Conservation (phyloP, 2,797 vertebrate genomes). For the Avahi laniger region DNA sequence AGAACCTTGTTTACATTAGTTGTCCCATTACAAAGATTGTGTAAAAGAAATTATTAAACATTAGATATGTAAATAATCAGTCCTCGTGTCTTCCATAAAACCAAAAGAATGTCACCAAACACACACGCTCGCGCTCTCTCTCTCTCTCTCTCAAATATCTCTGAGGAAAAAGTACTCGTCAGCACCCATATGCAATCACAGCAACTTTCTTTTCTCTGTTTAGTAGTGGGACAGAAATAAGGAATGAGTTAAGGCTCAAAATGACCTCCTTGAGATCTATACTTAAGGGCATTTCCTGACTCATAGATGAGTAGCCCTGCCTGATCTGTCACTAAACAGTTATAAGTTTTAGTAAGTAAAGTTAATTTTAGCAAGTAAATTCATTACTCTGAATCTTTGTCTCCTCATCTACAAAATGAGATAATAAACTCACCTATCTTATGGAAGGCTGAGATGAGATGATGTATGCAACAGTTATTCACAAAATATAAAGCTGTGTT, state of each 20-base stretch:
- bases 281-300: neutral
- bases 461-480: neutral
- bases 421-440: neutral
- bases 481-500: conserved; percentile 2
- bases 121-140: neutral
- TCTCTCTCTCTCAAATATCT: neutral
- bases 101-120: conserved; percentile 5
- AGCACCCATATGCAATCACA: neutral
- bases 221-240: neutral
- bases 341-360: conserved; percentile 23
- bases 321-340: neutral
- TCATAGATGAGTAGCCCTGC: neutral
- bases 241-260: neutral
- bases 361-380: conserved; percentile 8
- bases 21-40: neutral
- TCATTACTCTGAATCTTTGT: neutral
- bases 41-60: conserved; percentile 10
- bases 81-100: neutral
- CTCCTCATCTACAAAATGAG: neutral
- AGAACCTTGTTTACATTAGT: neutral
- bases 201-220: neutral
- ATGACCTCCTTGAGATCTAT: neutral
- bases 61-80: neutral
- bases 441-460: neutral
- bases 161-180: neutral